Conservation (phyloP, 2,113 vertebrate species). For the cat (Felis catus) region DNA sequence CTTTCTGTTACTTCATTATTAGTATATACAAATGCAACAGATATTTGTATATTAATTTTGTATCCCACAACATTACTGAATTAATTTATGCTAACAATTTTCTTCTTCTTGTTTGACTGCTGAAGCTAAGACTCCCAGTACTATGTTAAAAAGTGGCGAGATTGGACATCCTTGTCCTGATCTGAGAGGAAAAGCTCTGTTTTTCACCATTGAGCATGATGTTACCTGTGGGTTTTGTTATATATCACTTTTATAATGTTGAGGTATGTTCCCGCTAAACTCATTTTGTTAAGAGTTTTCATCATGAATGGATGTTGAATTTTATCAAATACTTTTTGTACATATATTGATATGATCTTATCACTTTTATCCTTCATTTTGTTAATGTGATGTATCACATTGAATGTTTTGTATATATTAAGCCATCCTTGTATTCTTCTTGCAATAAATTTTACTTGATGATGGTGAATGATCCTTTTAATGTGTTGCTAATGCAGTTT, state of each 20-base stretch:
- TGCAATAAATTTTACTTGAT: not conserved
- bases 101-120: not conserved
- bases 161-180: not conserved
- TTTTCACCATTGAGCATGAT: not conserved
- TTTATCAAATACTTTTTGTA: not conserved
- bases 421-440: not conserved
- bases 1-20: not conserved
- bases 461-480: not conserved
- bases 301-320: not conserved
- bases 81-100: not conserved
- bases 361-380: not conserved
- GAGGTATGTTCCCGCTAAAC: not conserved
- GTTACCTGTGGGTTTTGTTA: not conserved
- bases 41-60: not conserved
- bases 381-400: not conserved
- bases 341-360: not conserved
- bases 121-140: not conserved
- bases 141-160: not conserved
- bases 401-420: not conserved
- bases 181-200: not conserved
- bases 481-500: not conserved
- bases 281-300: not conserved
- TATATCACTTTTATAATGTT: not conserved
- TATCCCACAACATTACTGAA: not conserved
- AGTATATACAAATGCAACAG: not conserved